Evolutionary conservation across 2,888 invertebrate species (phyloP).

Genomic region (Drosophila anomelani): DNA sequence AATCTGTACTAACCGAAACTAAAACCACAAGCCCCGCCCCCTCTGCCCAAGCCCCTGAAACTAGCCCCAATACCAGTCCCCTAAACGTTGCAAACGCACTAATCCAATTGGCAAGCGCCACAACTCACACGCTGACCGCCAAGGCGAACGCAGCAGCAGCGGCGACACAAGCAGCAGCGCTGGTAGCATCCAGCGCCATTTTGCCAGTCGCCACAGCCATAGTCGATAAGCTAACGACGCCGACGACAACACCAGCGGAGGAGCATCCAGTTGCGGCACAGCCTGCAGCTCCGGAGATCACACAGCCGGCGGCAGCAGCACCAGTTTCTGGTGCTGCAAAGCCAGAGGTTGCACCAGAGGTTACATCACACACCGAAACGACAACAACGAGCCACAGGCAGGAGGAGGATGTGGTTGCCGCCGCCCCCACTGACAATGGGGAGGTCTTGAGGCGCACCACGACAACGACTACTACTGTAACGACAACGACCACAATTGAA

Average conservation of each 20-base stretch:
- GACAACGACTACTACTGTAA: conserved; percentile 78
- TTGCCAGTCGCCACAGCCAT: conserved; percentile 70
- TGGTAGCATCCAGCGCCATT: conserved; percentile 70
- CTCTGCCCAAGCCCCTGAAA: conserved; percentile 45
- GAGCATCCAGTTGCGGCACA: conserved; percentile 24
- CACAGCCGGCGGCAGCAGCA: conserved; percentile 11
- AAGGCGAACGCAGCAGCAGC: conserved; percentile 72
- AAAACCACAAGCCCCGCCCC: conserved; percentile 47
- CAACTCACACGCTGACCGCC: conserved; percentile 75
- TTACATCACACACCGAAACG: conserved; percentile 44
- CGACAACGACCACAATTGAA: conserved; percentile 77
- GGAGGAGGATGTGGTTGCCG: conserved; percentile 54
- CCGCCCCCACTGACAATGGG: conserved; percentile 40
- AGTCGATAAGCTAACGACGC: conserved; percentile 62
- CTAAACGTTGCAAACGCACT: conserved; percentile 81
- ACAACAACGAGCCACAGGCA: conserved; percentile 60
- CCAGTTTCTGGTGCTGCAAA: conserved; percentile 8
- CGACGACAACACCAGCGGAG: conserved; percentile 45
- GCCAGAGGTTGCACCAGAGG: conserved; percentile 6
- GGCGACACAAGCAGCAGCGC: conserved; percentile 70
- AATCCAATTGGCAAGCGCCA: conserved; percentile 82
- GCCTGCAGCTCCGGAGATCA: conserved; percentile 14
- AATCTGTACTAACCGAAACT: conserved; percentile 64
- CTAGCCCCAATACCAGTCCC: conserved; percentile 57
- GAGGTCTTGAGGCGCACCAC: conserved; percentile 73